Conservation (phyloP, 2,888 invertebrate species). For the Tigriopus californicus region DNA sequence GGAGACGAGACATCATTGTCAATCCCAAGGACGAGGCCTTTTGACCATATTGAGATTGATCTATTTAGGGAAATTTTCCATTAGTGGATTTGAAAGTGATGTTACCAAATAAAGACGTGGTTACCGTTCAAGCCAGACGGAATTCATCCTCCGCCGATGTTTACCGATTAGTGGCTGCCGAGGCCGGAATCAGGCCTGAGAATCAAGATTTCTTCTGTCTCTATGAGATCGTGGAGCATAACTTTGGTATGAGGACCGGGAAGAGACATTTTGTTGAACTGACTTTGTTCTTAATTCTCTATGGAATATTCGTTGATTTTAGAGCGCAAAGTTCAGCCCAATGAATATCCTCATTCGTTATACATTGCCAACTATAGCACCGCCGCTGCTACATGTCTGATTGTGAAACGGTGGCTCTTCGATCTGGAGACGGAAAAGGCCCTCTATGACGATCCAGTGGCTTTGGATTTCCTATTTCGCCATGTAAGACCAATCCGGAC, state of each 20-base stretch:
- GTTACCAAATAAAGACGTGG: slow-evolving; percentile 74
- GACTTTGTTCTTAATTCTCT: background rate
- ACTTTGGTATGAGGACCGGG: slow-evolving; percentile 51
- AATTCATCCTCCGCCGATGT: slow-evolving; percentile 78
- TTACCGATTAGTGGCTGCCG: slow-evolving; percentile 64
- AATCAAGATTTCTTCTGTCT: slow-evolving; percentile 79
- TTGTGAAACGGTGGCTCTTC: slow-evolving; percentile 73
- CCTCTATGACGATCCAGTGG: slow-evolving; percentile 6
- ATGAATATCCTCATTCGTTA: slow-evolving; percentile 88
- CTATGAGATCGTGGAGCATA: slow-evolving; percentile 91
- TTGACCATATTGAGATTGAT: background rate
- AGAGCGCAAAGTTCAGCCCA: slow-evolving; percentile 81
- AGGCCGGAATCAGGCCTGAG: slow-evolving; percentile 57
- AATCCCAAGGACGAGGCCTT: background rate
- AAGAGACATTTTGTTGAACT: too few relatives aligned
- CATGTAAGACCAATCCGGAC: slow-evolving; percentile 1
- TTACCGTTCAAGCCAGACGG: slow-evolving; percentile 68
- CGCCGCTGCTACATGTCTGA: slow-evolving; percentile 81
- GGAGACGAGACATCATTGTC: too few relatives aligned
- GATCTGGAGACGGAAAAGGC: slow-evolving; percentile 25
- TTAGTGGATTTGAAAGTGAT: slow-evolving; percentile 48
- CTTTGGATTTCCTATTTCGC: slow-evolving; percentile 5
- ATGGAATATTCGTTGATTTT: slow-evolving; percentile 23
- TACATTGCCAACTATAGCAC: slow-evolving; percentile 99
- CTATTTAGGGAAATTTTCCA: slow-evolving; percentile 28